Evolutionary conservation across 2,797 vertebrate species (phyloP).

Genomic region (Microchirus variegatus): DNA sequence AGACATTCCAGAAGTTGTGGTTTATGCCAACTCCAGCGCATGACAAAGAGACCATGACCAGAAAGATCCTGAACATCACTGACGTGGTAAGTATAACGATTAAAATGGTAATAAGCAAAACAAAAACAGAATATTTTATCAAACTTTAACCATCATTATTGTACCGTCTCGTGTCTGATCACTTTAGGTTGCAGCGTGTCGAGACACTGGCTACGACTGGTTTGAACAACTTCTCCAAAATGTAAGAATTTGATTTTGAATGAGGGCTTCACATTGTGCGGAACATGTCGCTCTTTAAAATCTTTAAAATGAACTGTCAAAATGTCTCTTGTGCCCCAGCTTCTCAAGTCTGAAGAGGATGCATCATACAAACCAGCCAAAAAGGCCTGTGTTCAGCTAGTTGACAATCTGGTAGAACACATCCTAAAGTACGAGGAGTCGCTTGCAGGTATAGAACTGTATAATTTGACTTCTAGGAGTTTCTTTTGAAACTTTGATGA

Average conservation of each 20-base stretch:
- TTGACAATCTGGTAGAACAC: constrained; percentile 97
- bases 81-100: constrained; percentile 88
- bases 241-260: constrained; percentile 77
- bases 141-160: neutral
- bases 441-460: constrained; percentile 84
- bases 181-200: constrained; percentile 92
- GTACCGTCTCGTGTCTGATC: constrained; percentile 5
- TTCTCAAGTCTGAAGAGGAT: constrained; percentile 96
- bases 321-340: constrained; percentile 60
- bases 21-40: constrained; percentile 94
- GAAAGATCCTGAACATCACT: constrained; percentile 98
- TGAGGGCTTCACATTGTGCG: neutral
- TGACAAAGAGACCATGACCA: constrained; percentile 96
- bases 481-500: no score
- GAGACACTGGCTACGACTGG: constrained; percentile 98
- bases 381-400: constrained; percentile 96
- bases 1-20: constrained; percentile 99
- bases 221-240: constrained; percentile 98
- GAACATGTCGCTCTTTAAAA: neutral
- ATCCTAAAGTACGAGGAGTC: constrained; percentile 98
- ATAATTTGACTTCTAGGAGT: no score
- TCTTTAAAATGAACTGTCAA: neutral
- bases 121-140: neutral
- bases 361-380: constrained; percentile 96
- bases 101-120: neutral